These are phyloP conservation scores for Cataglyphis albicans DNA, from an alignment of 2,888 invertebrate species.

Conservation along the genomic window DNA sequence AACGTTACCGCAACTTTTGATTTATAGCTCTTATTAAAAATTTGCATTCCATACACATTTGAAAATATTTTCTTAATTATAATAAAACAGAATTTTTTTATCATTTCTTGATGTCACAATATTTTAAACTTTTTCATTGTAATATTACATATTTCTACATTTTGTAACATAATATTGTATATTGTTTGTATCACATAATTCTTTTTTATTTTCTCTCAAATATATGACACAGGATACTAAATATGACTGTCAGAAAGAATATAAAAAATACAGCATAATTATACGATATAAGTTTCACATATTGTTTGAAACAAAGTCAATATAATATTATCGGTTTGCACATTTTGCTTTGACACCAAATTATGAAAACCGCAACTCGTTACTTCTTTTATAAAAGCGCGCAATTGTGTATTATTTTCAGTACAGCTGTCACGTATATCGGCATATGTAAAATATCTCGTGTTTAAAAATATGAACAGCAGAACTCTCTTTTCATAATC, in stretches of 20 bases:
- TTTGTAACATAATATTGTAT: not conserved
- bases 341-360: not conserved
- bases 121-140: not conserved
- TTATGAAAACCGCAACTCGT: not conserved
- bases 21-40: conserved; percentile 10
- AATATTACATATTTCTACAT: not conserved
- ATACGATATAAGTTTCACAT: not conserved
- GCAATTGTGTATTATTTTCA: conserved; percentile 3
- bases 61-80: not conserved
- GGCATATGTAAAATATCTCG: not conserved
- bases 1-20: not conserved
- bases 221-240: not conserved
- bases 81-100: not conserved
- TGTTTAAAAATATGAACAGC: not conserved
- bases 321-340: not conserved
- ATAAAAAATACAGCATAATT: not conserved
- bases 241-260: not conserved
- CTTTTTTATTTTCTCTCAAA: not conserved
- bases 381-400: not conserved
- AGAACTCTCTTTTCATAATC: not conserved
- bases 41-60: not conserved
- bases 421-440: not conserved
- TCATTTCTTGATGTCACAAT: not conserved
- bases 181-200: not conserved
- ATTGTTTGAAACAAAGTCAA: not conserved